Base-by-base conservation (phyloP, 1,140 invertebrate genomes). In the Heliconius nattereri region DNA sequence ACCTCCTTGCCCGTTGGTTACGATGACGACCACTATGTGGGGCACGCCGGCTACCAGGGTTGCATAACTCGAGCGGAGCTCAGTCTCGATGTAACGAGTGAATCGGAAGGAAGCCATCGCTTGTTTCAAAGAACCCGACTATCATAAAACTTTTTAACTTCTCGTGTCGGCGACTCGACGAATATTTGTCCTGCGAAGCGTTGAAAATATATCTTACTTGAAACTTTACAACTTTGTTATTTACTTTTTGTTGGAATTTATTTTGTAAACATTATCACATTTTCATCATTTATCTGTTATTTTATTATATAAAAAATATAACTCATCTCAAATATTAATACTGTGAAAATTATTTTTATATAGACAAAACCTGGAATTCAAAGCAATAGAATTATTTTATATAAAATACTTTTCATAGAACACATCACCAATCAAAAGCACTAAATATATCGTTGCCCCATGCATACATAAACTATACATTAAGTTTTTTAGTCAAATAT, bases 101-200 rank as follows among this genome's bases (percentile, higher is more conserved):
- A 45, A 60, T 20, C 75, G 75, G 75, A 76, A 76, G 75, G 75
- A 76, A 76, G 32, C 54, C 35, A 60, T 26, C 57, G 57, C 23
- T 76, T 45, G 60, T 70, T 70, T 70, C 57, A 71, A 76, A 76
- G 57, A 76, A 49, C 75, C 37, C 26, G 37, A 70, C 75, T 71
- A 70, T 40, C 75, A 11, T 32, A 49, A 37, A 49, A 71, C 57
- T 75, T 75, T 52, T 5, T 19, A 54, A 40, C 23, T 40, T 32
- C 60, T 37, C 45, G 37, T 75, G 74, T 75, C 74, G 70, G 40
- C 60, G n/a, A 13, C 26, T 26, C 23, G 26, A 29, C 23, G 60
- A 29, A 66, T 66, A 66, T 29, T 66, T 66, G 26, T 66, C 26
- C 60, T 66, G 60, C 16, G 60, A 29, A 66, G 26, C 60, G 60